Conservation (phyloP, 35 echinoderm and acorn worm genomes). For the Anneissia japonica region DNA sequence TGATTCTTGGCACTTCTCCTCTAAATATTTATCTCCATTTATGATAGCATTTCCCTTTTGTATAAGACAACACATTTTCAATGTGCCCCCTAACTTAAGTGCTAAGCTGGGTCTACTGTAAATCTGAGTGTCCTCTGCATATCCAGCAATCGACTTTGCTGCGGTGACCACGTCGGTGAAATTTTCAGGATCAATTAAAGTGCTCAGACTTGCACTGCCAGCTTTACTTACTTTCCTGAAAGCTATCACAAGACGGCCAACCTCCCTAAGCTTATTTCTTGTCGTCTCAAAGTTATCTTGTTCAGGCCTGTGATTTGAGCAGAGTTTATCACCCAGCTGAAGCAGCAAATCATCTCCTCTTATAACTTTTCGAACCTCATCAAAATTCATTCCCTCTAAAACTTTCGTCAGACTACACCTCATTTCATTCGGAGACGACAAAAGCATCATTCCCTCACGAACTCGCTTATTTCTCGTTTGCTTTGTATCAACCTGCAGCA, state of each 20-base stretch:
- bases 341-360: slow-evolving; percentile 22
- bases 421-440: background rate
- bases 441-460: slow-evolving; percentile 11
- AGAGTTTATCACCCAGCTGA: slow-evolving; percentile 24
- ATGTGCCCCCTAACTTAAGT: slow-evolving; percentile 40
- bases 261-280: slow-evolving; percentile 12
- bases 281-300: background rate
- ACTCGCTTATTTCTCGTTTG: slow-evolving; percentile 10
- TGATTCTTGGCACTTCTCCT: slow-evolving; percentile 28
- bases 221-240: slow-evolving; percentile 14
- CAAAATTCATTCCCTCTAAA: slow-evolving; percentile 15
- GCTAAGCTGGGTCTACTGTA: slow-evolving; percentile 54
- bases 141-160: slow-evolving; percentile 35
- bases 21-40: slow-evolving; percentile 11
- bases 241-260: slow-evolving; percentile 11
- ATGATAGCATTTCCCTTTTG: slow-evolving; percentile 38
- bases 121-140: slow-evolving; percentile 15
- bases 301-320: background rate
- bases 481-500: background rate
- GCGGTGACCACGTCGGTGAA: slow-evolving; percentile 36
- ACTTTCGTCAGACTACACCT: background rate
- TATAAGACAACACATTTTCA: slow-evolving; percentile 36
- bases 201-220: background rate
- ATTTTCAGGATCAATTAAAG: slow-evolving; percentile 23
- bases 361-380: background rate